Conservation (phyloP, 2,797 vertebrate genomes). For the Acanthurus tractus region DNA sequence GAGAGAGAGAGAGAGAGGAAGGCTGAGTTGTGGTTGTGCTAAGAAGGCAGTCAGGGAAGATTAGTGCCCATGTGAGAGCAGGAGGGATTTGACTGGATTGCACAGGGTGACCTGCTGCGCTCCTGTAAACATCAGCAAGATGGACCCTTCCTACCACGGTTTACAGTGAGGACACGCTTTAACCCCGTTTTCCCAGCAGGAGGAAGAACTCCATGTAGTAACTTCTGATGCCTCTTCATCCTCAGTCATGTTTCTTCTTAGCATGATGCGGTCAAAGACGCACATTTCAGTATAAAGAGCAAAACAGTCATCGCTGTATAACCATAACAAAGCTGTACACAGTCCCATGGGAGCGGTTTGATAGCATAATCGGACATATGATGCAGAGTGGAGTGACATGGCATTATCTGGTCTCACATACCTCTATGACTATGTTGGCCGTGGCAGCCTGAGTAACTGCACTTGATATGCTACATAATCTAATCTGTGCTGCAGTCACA, state of each 20-base stretch:
- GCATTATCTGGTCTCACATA: slow-evolving; percentile 43
- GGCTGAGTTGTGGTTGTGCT: slow-evolving; percentile 56
- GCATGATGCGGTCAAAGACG: neutral
- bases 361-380: slow-evolving; percentile 7
- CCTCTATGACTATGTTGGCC: slow-evolving; percentile 28
- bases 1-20: slow-evolving; percentile 14
- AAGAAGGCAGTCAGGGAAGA: slow-evolving; percentile 79
- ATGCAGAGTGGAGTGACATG: slow-evolving; percentile 32
- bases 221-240: neutral
- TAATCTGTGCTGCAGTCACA: slow-evolving; percentile 39
- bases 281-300: neutral
- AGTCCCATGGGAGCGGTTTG: neutral
- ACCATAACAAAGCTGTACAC: slow-evolving; percentile 1
- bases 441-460: slow-evolving; percentile 41
- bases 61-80: slow-evolving; percentile 79
- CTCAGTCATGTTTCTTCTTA: neutral
- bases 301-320: neutral
- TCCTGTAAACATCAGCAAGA: slow-evolving; percentile 74
- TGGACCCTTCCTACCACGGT: slow-evolving; percentile 39
- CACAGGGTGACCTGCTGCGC: slow-evolving; percentile 74
- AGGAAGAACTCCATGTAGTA: neutral
- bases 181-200: neutral
- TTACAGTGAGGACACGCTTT: slow-evolving; percentile 33
- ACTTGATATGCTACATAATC: slow-evolving; percentile 51
- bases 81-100: slow-evolving; percentile 80